Conservation (phyloP, 2,888 invertebrate genomes). For the Ditylenchus weischeri region DNA sequence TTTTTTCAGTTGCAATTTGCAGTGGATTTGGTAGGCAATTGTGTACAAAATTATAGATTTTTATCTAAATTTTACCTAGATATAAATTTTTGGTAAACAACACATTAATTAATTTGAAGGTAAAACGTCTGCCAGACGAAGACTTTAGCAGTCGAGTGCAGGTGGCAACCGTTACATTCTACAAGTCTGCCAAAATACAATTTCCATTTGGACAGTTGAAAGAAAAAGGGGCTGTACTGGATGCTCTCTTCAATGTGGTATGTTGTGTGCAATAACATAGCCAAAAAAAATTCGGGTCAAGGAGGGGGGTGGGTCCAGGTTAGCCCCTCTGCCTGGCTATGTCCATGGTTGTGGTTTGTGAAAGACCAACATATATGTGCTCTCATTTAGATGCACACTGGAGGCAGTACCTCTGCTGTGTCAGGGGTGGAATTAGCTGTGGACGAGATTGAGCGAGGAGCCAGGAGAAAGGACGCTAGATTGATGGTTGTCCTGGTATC, state of each 20-base stretch:
- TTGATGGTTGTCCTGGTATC: conserved; percentile 46
- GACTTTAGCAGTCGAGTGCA: conserved; percentile 37
- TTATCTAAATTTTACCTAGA: neutral
- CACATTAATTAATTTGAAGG: conserved; percentile 18
- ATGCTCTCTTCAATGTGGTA: conserved; percentile 33
- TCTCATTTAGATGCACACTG: conserved; percentile 30
- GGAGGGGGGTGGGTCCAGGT: no score
- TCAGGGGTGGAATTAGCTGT: conserved; percentile 42
- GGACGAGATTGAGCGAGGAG: conserved; percentile 32
- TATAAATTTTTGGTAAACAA: neutral
- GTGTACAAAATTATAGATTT: neutral
- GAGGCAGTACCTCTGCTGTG: conserved; percentile 47
- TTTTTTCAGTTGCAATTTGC: conserved; percentile 34
- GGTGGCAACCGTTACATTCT: conserved; percentile 45
- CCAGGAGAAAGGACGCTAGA: conserved; percentile 35
- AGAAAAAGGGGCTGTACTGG: conserved; percentile 36
- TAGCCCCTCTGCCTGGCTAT: no score
- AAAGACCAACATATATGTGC: conserved; percentile 2
- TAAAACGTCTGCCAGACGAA: conserved; percentile 41
- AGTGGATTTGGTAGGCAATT: conserved; percentile 38
- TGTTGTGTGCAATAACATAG: neutral
- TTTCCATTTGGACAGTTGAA: conserved; percentile 32
- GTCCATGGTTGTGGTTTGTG: neutral
- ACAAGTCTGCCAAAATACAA: conserved; percentile 36
- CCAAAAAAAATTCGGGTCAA: no score